These are phyloP conservation scores for Conistra vaccinii DNA, from an alignment of 2,888 invertebrate species.

Conservation along the genomic window DNA sequence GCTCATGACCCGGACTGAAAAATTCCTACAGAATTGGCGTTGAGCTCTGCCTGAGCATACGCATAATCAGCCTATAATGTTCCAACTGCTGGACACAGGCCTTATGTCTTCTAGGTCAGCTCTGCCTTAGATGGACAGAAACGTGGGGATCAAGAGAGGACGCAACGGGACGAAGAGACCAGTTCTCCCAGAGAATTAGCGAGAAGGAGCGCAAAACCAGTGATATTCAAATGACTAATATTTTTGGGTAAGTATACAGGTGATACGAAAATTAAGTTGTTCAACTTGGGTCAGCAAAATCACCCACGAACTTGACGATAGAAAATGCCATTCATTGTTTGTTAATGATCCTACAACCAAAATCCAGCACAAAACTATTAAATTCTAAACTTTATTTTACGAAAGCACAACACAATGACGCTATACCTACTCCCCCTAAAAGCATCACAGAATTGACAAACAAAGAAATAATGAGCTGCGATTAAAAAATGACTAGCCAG, in stretches of 20 bases:
- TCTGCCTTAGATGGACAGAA: neutral
- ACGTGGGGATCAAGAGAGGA: neutral
- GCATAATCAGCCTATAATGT: no score
- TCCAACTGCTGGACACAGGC: no score
- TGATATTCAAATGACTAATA: neutral
- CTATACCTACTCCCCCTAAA: constrained; percentile 40
- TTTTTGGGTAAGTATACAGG: neutral
- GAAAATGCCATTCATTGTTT: neutral
- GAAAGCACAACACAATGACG: neutral
- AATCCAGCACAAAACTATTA: neutral
- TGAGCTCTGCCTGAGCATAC: neutral
- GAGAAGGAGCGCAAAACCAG: neutral
- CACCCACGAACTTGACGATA: neutral
- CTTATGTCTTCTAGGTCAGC: no score
- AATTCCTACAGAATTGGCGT: neutral
- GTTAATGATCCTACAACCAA: neutral
- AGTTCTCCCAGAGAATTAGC: neutral
- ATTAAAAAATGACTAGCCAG: constrained; percentile 85
- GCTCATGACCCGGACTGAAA: neutral
- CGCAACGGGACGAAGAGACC: neutral
- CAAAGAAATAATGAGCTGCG: constrained; percentile 78
- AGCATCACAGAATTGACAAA: constrained; percentile 64
- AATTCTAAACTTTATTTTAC: constrained; percentile 2
- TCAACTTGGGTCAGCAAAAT: neutral
- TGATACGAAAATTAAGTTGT: neutral